These are phyloP conservation scores for Actinostola sp. DNA, from an alignment of 92 coral and sea anemone genomes.

Conservation along the genomic window DNA sequence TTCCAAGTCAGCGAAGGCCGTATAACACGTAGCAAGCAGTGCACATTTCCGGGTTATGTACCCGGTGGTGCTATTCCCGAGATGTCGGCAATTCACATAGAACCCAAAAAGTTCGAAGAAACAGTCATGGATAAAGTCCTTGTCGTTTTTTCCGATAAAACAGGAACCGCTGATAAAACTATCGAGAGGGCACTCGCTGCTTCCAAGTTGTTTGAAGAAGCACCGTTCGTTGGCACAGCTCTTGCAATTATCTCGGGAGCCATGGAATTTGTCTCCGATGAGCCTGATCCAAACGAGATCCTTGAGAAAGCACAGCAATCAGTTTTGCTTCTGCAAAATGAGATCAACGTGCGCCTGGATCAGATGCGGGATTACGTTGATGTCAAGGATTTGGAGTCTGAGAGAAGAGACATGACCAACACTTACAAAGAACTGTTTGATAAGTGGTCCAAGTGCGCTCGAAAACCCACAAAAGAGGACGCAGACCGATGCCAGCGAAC, in stretches of 20 bases:
- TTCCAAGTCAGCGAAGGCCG: neutral
- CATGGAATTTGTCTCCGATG: neutral
- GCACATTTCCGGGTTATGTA: neutral
- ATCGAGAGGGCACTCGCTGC: neutral
- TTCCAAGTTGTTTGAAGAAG: neutral
- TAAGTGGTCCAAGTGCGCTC: neutral
- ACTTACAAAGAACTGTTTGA: conserved; percentile 14
- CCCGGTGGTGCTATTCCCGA: neutral
- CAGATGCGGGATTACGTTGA: conserved; percentile 20
- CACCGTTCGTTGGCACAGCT: neutral
- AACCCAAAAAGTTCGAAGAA: conserved; percentile 2
- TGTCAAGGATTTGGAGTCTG: conserved; percentile 1
- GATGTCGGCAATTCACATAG: too few relatives aligned
- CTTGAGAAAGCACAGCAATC: conserved; percentile 6
- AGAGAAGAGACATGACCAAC: neutral
- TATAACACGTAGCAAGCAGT: neutral
- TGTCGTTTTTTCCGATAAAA: neutral
- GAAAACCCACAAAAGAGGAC: neutral
- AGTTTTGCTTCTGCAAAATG: neutral
- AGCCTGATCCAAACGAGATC: conserved; percentile 1
- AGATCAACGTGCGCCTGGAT: neutral
- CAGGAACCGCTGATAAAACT: neutral
- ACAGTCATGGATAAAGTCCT: neutral
- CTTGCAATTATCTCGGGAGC: neutral
- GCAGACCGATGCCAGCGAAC: neutral